Conservation (phyloP, 2,113 vertebrate species). For the Centropus unirufus region DNA sequence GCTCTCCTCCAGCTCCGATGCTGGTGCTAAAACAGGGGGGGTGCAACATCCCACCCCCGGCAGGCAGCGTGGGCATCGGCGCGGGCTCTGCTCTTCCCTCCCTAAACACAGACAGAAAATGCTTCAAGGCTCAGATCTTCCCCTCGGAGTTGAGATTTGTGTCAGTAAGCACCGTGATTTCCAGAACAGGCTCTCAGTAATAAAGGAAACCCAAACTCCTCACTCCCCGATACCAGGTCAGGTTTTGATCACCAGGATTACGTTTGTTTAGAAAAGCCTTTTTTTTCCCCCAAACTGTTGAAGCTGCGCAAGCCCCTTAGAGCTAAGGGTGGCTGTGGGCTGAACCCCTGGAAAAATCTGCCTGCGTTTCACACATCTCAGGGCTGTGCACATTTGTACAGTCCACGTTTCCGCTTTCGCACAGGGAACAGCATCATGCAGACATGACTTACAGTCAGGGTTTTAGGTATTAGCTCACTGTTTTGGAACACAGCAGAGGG, state of each 20-base stretch:
- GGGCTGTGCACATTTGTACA: accelerated
- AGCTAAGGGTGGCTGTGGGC: neutral
- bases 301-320: neutral
- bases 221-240: accelerated
- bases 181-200: neutral
- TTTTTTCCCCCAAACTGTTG: neutral
- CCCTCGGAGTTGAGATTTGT: neutral
- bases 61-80: accelerated
- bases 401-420: neutral
- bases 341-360: neutral
- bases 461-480: neutral
- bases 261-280: neutral
- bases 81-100: neutral
- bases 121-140: neutral
- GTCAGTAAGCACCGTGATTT: neutral
- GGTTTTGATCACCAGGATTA: neutral
- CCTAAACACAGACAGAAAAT: neutral
- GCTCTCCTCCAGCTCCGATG: accelerated
- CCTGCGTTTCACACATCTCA: neutral
- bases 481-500: neutral
- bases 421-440: accelerated
- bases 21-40: accelerated
- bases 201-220: neutral
- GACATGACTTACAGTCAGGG: neutral
- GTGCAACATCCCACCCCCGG: too few relatives aligned